Percentiles rank a stretch among this genome's conserved stretches.
Evolutionary conservation across 2,888 invertebrate species (phyloP).

Genomic region (Osedax fenrisi): DNA sequence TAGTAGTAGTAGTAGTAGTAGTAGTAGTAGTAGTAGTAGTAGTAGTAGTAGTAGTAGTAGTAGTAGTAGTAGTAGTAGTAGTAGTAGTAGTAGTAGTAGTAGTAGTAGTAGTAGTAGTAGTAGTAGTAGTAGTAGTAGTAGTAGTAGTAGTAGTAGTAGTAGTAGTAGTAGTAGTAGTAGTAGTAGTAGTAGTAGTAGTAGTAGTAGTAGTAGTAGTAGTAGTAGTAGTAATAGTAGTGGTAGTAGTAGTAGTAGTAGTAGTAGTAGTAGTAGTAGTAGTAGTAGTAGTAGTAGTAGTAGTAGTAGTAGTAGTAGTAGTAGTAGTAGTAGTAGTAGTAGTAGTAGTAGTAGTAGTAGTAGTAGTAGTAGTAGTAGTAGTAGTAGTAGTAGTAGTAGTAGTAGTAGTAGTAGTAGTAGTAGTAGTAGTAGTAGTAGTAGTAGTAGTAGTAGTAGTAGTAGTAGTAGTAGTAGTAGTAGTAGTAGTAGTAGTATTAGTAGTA

Average conservation of each 20-base stretch:
- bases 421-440: not conserved
- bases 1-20: not conserved
- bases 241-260: not conserved
- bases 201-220: not conserved
- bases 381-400: not conserved
- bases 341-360: slow-evolving; percentile 2
- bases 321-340: slow-evolving; percentile 2
- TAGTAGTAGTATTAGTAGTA: no score
- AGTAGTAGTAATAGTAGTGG: not conserved
- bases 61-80: not conserved
- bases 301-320: not conserved
- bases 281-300: not conserved
- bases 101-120: not conserved
- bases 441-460: slow-evolving; percentile 2
- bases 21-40: not conserved
- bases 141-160: not conserved
- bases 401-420: slow-evolving; percentile 2
- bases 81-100: not conserved
- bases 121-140: not conserved
- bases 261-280: not conserved
- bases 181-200: not conserved
- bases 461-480: not conserved
- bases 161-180: not conserved
- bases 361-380: not conserved
- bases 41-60: not conserved